phyloP scores from a whole-genome alignment of 1,140 invertebrate species.

The Laupala kohalensis region DNA sequence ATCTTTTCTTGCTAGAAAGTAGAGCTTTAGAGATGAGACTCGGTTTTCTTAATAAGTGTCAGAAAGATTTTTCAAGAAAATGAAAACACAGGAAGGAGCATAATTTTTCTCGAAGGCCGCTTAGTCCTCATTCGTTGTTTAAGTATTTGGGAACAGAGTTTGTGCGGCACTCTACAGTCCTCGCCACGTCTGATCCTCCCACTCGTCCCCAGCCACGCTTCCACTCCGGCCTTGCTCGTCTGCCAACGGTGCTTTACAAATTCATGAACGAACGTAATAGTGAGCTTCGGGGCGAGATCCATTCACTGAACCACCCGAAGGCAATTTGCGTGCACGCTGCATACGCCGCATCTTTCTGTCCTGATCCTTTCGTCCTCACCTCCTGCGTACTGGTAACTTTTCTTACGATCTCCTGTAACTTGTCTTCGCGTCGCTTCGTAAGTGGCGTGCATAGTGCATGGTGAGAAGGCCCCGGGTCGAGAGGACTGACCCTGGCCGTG shows the following conservation, averaged over 20 bases:
- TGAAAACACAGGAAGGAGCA: too few species aligned
- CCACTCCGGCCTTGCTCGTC: too few species aligned
- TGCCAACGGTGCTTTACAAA: background rate
- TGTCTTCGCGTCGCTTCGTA: background rate
- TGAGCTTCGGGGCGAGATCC: background rate
- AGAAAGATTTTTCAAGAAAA: too few species aligned
- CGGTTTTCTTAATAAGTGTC: too few species aligned
- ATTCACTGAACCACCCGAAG: background rate
- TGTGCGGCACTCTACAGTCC: background rate
- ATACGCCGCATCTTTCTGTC: background rate
- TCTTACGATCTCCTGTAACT: background rate
- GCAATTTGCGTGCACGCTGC: background rate
- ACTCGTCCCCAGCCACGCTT: background rate
- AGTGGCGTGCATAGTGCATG: background rate
- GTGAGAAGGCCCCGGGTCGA: background rate
- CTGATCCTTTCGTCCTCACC: background rate
- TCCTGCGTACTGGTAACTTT: background rate
- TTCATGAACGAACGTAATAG: background rate
- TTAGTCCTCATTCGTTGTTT: too few species aligned
- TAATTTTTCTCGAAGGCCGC: too few species aligned
- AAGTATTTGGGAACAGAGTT: too few species aligned
- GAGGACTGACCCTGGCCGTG: background rate
- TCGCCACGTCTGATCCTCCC: background rate
- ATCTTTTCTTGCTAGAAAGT: too few species aligned
- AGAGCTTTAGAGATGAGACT: too few species aligned